Base-by-base conservation (phyloP, 2,797 vertebrate genomes). In the Helostoma temminkii region DNA sequence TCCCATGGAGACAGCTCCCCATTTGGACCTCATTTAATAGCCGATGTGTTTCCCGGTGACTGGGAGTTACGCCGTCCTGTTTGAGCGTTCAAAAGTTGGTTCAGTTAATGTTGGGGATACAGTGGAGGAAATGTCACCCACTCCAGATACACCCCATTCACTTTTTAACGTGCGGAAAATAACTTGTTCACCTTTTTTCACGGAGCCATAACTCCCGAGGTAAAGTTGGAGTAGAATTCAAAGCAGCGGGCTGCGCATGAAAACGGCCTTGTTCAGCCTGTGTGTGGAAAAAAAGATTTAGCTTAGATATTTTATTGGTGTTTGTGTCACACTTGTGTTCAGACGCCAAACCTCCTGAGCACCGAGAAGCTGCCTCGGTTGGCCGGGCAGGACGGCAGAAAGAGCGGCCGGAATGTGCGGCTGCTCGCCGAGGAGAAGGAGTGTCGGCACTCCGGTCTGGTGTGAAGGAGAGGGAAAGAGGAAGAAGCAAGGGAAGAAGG, bases 21-120 rank as follows among this genome's bases (percentile, higher is more conserved):
- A 81, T 87, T 89, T 86, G 89, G 89, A 85, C 73, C 71, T 86
- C 78, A 72, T 87, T 86, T 85, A 77, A 86, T 78, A 71, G 15
- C 76, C 64, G 80, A 72, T 62, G 71, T 85, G 72, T 76, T 85
- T 89, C 82, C 84, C 70, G 47, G 77, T 81, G 64, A 77, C 75
- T 78, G 68, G 67, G 74, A 83, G 80, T 85, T 83, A 62, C 28
- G 64, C 74, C 74, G 19, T 68, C 65, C 56, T 54, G 66, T 76
- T 74, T 60, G 62, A 58, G 82, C 53, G 54, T 75, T 71, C 45
- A 61, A n/a, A 79, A 61, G 74, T 83, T 83, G 80, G 74, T 63
- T 83, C 56, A 78, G 24, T 74, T 74, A 72, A 69, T 74, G 74
- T 18, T 28, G 15, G 1, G 69, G 69, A 19, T 36, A 54, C 65